phyloP scores from a whole-genome alignment of 2,113 vertebrate genomes.

The rabbit (Oryctolagus cuniculus) region DNA sequence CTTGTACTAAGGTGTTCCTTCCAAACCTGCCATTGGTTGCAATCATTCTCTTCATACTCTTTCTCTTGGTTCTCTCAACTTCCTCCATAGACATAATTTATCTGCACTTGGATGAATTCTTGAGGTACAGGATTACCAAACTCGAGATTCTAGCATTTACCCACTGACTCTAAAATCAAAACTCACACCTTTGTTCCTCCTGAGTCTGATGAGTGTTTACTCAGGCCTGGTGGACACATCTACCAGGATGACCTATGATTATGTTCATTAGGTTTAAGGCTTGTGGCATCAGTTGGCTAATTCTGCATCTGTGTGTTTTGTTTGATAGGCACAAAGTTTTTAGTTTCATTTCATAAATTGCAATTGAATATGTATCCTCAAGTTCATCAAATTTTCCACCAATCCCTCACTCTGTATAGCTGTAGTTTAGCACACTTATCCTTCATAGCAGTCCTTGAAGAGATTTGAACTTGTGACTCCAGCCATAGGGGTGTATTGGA shows the following conservation, averaged over 20 bases:
- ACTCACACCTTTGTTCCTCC: neutral
- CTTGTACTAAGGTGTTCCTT: accelerated
- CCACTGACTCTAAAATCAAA: neutral
- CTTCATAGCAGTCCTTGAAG: neutral
- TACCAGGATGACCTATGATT: neutral
- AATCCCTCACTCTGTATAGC: neutral
- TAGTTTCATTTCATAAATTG: neutral
- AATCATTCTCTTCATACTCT: neutral
- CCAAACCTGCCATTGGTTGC: accelerated
- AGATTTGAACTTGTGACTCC: neutral
- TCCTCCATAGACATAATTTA: neutral
- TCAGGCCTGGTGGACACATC: neutral
- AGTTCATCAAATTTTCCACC: neutral
- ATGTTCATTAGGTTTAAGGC: neutral
- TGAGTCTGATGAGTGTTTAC: neutral
- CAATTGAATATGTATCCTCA: neutral
- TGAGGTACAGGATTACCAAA: neutral
- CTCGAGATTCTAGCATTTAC: neutral
- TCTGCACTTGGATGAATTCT: neutral
- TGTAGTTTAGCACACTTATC: neutral
- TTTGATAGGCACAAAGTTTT: neutral
- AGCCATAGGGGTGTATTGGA: neutral
- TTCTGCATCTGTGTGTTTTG: neutral
- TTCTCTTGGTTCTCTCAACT: neutral
- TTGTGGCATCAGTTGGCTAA: neutral